These are phyloP conservation scores for Acrocephalus kingi DNA, from an alignment of 2,113 vertebrate genomes.

Conservation along the genomic window DNA sequence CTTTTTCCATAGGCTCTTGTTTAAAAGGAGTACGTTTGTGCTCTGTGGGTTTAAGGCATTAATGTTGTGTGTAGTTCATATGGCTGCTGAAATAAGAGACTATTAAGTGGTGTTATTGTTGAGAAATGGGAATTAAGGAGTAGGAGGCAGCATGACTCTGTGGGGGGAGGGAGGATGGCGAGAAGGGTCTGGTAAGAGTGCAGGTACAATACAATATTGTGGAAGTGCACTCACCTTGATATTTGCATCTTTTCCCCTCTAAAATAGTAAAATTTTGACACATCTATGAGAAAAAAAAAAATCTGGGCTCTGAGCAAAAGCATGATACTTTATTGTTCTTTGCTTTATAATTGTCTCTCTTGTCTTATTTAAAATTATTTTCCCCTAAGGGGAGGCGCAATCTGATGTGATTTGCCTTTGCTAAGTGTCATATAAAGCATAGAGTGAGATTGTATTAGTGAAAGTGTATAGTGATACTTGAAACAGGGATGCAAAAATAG, in stretches of 20 bases:
- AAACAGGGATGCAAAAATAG: not conserved
- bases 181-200: not conserved
- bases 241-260: not conserved
- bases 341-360: not conserved
- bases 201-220: not conserved
- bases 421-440: not conserved
- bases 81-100: not conserved
- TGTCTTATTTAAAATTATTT: not conserved
- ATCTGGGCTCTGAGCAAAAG: not conserved
- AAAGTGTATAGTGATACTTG: not conserved
- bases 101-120: not conserved
- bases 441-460: not conserved
- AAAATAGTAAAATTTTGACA: not conserved
- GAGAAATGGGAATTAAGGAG: not conserved
- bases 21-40: not conserved
- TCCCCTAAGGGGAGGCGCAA: accelerated
- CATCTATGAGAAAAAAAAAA: not conserved
- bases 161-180: not conserved
- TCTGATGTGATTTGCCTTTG: not conserved
- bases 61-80: not conserved
- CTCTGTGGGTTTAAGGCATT: not conserved
- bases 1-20: not conserved
- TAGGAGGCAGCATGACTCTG: not conserved
- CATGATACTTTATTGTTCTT: not conserved
- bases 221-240: not conserved